Base-by-base conservation (phyloP, 2,113 vertebrate species). In the Myrmecobius fasciatus region DNA sequence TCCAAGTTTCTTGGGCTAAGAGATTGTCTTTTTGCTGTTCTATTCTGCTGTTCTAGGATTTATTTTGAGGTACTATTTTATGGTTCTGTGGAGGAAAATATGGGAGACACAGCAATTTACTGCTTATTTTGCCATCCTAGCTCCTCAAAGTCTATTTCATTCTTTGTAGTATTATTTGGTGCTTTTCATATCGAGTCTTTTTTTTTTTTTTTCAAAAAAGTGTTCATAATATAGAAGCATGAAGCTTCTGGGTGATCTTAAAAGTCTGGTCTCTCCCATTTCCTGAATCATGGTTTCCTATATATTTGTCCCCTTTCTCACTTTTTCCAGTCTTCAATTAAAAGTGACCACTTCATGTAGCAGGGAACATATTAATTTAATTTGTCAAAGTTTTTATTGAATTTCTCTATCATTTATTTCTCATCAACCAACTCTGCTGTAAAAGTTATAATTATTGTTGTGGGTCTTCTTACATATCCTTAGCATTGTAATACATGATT, bases 181-280 rank as follows among this genome's bases (percentile, higher is more conserved):
- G 31, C 31, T 67, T 67, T 11, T 67, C 60, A 67, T n/a, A 7
- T n/a, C 31, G 60, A 67, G 28, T 53, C 56, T 12, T 67, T 75
- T 17, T 6, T 6, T 17, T 6, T 6, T 20, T 4, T 6, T 4
- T 12, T 10, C 0, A 60, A 75, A 7, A n/a, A n/a, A n/a, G 14
- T 75, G 12, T 75, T n/a, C 60, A 75, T n/a, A 4, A 75, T 54
- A 54, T 6, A 75, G 60, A 75, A 12, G 4, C 36, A n/a, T 75
- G 60, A 75, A 3, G 1, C 31, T 75, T 75, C 7, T 20, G 60
- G 3, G 12, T 20, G n/a, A 75, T 75, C 31, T 75, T 75, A 75
- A 0, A 60, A 31, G 3, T 75, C n/a, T 75, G 60, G 36, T 3
- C 3, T 75, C 60, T 60, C 28, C 11, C 11, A 75, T n/a, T 75